These are phyloP conservation scores for Pseudochirops corinnae DNA, from an alignment of 2,797 vertebrate genomes.

Conservation along the genomic window DNA sequence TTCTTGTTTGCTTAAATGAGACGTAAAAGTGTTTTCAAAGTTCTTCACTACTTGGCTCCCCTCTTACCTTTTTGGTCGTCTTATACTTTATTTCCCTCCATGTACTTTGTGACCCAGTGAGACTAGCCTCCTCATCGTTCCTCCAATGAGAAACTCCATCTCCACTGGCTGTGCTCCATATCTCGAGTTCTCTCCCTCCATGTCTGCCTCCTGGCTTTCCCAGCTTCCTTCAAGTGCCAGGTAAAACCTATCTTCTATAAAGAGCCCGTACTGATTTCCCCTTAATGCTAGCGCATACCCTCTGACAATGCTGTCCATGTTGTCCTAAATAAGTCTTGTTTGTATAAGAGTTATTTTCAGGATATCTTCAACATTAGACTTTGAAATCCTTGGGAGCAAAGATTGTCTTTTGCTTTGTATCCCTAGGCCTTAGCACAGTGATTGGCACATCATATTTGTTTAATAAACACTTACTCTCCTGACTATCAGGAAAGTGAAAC, in stretches of 20 bases:
- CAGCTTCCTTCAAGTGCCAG: neutral
- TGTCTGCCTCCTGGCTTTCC: no score
- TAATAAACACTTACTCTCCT: neutral
- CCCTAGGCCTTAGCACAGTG: neutral
- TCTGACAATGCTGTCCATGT: neutral
- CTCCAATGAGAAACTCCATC: neutral
- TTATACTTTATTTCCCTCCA: neutral
- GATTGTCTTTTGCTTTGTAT: neutral
- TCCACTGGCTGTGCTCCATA: neutral
- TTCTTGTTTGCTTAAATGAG: neutral
- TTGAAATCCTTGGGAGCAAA: neutral
- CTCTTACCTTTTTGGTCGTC: neutral
- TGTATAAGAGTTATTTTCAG: neutral
- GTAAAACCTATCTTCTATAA: neutral
- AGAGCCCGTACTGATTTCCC: neutral
- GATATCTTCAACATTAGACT: neutral
- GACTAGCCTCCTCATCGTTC: neutral
- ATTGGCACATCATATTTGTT: neutral
- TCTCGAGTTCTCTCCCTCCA: neutral
- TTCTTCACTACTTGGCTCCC: neutral
- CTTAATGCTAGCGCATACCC: neutral
- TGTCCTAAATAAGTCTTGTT: neutral
- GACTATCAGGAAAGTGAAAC: neutral
- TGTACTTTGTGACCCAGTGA: neutral
- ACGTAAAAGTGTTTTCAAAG: neutral